A percentile compares a stretch with the other conserved stretches of the same genome.
phyloP scores from a whole-genome alignment of 2,797 vertebrate species.

The Anas capensis region DNA sequence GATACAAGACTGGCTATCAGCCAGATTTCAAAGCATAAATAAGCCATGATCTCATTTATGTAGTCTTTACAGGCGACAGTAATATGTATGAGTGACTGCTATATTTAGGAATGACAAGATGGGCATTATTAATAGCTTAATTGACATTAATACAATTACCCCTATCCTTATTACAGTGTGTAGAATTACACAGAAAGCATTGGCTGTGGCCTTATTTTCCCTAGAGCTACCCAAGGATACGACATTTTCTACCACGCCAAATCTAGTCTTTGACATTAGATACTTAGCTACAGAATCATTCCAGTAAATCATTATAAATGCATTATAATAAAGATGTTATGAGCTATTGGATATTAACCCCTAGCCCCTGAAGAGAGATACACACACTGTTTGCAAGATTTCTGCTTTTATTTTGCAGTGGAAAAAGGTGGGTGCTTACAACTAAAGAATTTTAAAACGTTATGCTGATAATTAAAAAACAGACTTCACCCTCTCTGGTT shows the following conservation, averaged over 20 bases:
- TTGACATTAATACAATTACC: conserved; percentile 84
- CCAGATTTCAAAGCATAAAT: conserved; percentile 42
- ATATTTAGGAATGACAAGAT: conserved; percentile 81
- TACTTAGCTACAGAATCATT: conserved; percentile 81
- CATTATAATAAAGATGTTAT: conserved; percentile 86
- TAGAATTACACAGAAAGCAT: conserved; percentile 81
- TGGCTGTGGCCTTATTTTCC: conserved; percentile 78
- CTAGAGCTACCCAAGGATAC: conserved; percentile 81
- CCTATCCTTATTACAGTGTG: conserved; percentile 80
- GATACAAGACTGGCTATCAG: conserved; percentile 17
- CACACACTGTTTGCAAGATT: conserved; percentile 70
- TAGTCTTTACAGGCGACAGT: conserved; percentile 66
- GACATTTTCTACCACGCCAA: conserved; percentile 81
- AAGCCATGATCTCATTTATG: conserved; percentile 71
- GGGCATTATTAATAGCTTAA: conserved; percentile 85
- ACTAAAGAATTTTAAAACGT: conserved; percentile 73
- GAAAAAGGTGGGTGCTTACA: conserved; percentile 64
- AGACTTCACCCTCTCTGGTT: conserved; percentile 48
- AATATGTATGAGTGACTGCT: conserved; percentile 73
- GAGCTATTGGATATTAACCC: conserved; percentile 83
- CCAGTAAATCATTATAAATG: conserved; percentile 87
- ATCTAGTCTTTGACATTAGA: conserved; percentile 81
- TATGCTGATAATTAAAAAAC: conserved; percentile 68
- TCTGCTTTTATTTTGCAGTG: conserved; percentile 73
- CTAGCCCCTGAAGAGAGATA: conserved; percentile 80